Evolutionary conservation across 1,140 invertebrate species (phyloP).

Genomic region (Platyura marginata): DNA sequence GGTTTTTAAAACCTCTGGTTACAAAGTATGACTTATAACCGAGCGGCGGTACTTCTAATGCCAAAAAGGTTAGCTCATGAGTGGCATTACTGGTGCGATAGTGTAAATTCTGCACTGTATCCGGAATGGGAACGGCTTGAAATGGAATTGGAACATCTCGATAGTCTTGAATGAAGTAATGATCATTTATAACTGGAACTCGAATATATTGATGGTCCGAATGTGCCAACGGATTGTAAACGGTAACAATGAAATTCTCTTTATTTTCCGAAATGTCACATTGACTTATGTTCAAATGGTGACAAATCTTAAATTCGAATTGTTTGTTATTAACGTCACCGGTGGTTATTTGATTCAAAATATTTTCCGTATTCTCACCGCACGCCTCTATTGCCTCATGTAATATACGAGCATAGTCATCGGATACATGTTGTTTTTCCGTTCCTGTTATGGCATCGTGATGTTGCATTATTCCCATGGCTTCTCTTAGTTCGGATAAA

Average conservation of each 20-base stretch:
- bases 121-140: conserved; percentile 38
- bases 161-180: conserved; percentile 38
- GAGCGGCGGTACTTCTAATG: conserved; percentile 35
- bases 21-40: conserved; percentile 39
- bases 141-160: conserved; percentile 17
- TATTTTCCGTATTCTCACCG: conserved; percentile 9
- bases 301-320: conserved; percentile 34
- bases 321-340: background rate
- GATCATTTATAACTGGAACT: conserved; percentile 40
- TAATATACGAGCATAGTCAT: conserved; percentile 65
- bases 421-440: conserved; percentile 73
- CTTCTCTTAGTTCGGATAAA: conserved; percentile 13
- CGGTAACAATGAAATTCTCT: conserved; percentile 40
- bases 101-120: conserved; percentile 33
- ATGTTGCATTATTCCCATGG: conserved; percentile 74
- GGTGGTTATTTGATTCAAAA: conserved; percentile 9
- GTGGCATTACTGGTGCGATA: conserved; percentile 34
- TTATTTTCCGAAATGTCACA: conserved; percentile 41
- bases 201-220: conserved; percentile 41
- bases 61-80: conserved; percentile 40
- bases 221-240: conserved; percentile 68
- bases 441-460: conserved; percentile 84
- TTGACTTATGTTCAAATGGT: conserved; percentile 41
- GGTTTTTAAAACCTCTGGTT: conserved; percentile 15
- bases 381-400: conserved; percentile 7